These are phyloP conservation scores for Pseudococcus jackbeardsleyi DNA, from an alignment of 2,888 invertebrate genomes.

Conservation along the genomic window DNA sequence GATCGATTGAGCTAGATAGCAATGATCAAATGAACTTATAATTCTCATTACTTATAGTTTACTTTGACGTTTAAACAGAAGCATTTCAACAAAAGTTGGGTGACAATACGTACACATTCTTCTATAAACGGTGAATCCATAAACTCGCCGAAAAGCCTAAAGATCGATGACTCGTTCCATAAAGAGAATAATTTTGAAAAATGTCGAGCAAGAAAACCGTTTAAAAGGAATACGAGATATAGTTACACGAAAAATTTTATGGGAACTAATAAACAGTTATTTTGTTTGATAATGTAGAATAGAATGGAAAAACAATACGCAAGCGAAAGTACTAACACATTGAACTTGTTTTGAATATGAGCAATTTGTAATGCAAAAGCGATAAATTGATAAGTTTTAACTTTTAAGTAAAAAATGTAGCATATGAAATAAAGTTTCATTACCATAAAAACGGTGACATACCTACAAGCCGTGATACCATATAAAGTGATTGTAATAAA, in stretches of 20 bases:
- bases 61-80: background rate
- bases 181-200: background rate
- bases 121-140: background rate
- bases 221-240: background rate
- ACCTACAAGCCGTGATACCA: constrained; percentile 61
- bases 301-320: background rate
- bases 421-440: constrained; percentile 45
- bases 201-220: background rate
- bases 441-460: constrained; percentile 57
- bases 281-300: background rate
- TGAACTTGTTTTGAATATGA: background rate
- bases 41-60: background rate
- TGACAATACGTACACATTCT: background rate
- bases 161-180: background rate
- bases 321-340: constrained; percentile 13
- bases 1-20: background rate
- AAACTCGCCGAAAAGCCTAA: background rate
- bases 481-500: constrained; percentile 61
- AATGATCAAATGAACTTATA: background rate
- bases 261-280: constrained; percentile 26
- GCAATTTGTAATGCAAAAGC: background rate
- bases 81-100: background rate
- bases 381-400: background rate
- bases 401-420: constrained; percentile 25
- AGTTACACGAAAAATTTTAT: background rate